Conservation (phyloP, 2,113 vertebrate species). For the Aviceda subcristata region DNA sequence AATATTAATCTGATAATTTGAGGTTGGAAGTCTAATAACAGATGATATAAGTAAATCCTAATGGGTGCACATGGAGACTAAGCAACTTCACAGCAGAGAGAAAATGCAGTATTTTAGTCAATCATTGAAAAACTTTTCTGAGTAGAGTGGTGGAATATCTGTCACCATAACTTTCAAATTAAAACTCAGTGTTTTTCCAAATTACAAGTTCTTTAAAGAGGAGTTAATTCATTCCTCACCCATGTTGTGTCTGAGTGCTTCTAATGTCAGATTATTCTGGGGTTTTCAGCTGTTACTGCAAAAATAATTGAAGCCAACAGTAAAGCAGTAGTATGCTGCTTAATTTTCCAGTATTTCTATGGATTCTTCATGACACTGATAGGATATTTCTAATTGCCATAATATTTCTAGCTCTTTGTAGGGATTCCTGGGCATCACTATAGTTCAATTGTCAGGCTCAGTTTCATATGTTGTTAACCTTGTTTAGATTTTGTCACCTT, state of each 20-base stretch:
- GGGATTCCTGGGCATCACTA: not conserved
- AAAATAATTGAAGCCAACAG: not conserved
- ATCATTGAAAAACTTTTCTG: not conserved
- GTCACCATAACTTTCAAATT: not conserved
- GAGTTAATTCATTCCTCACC: not conserved
- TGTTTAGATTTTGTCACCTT: not conserved
- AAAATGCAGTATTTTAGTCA: not conserved
- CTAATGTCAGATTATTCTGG: not conserved
- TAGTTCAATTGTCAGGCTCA: not conserved
- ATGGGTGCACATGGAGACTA: not conserved
- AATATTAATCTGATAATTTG: not conserved
- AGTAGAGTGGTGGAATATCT: not conserved
- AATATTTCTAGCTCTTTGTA: not conserved
- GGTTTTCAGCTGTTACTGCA: not conserved
- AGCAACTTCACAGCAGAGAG: not conserved
- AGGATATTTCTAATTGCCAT: not conserved
- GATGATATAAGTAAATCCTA: not conserved
- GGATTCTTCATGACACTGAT: not conserved
- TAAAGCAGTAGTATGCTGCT: not conserved
- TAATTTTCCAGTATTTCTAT: not conserved
- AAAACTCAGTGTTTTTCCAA: not conserved
- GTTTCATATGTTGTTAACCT: not conserved
- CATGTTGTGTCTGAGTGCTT: not conserved
- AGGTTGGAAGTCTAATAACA: not conserved
- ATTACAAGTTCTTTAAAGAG: not conserved